Evolutionary conservation across 2,797 vertebrate genomes (phyloP), one percentile per base, ranked within the genome.

Genomic region (Cuniculus paca): DNA sequence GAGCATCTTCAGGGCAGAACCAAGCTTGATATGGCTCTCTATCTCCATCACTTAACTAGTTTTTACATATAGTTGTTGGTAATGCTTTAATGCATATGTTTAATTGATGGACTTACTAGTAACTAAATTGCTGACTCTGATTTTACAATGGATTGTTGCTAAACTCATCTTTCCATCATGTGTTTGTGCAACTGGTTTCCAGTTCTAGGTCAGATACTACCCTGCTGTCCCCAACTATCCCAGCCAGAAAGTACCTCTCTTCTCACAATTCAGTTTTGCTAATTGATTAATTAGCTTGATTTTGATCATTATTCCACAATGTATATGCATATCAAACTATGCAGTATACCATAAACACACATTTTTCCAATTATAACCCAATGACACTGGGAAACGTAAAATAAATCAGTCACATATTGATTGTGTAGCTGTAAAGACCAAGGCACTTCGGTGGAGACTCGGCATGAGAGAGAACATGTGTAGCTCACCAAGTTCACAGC

Each of bases 191-290:
- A 90, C 4, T 74, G 72, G 58, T 83, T 95, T 91, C 68, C 61
- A 97, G 78, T 68, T 63, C 28, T 60, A 86, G 75, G 13, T 84
- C 20, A 87, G n/a, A 91, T 9, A 36, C 81, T 95, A 54, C 39
- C 70, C 95, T 86, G 45, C 8, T 70, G 88, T 91, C 28, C 48
- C 28, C 90, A 48, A 92, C 74, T 88, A 85, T 88, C 39, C 56
- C 34, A 52, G 34, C 22, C 31, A 61, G 54, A 83, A 92, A 86
- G 6, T 24, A 75, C 16, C n/a, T 79, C 28, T 48, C 16, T 54
- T 90, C 36, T 78, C 34, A 36, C 48, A 90, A 60, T 85, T 92
- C 50, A 58, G 16, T 96, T 70, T 88, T 79, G 24, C 28, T 50
- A 52, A 78, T 6, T 50, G 28, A n/a, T 12, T 34, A 52, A 78